These are phyloP conservation scores for Leucania comma DNA, from an alignment of 2,888 invertebrate species.

Conservation along the genomic window DNA sequence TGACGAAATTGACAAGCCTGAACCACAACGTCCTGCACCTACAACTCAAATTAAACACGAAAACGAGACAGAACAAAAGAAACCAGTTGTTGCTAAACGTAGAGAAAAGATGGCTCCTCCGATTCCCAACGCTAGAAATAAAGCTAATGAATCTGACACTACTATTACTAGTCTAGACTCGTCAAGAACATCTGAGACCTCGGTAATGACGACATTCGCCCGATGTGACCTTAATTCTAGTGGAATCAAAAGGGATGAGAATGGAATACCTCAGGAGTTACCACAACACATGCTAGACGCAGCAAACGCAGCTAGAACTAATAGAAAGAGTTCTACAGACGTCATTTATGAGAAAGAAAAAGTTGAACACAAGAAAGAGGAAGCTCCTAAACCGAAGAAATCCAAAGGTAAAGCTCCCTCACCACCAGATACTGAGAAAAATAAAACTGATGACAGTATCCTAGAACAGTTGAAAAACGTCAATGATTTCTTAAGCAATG, in stretches of 20 bases:
- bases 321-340: slow-evolving; percentile 91
- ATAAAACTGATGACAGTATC: slow-evolving; percentile 88
- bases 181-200: slow-evolving; percentile 80
- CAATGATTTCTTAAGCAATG: slow-evolving; percentile 84
- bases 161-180: slow-evolving; percentile 74
- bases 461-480: slow-evolving; percentile 84
- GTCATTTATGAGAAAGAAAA: slow-evolving; percentile 79
- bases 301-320: slow-evolving; percentile 92
- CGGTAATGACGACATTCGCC: slow-evolving; percentile 76
- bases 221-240: slow-evolving; percentile 90
- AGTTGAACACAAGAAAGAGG: slow-evolving; percentile 79
- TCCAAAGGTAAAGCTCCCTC: slow-evolving; percentile 94
- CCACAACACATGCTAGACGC: slow-evolving; percentile 94
- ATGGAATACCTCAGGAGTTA: slow-evolving; percentile 93
- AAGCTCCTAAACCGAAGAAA: slow-evolving; percentile 88
- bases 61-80: slow-evolving; percentile 86
- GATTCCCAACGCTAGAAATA: slow-evolving; percentile 86
- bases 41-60: slow-evolving; percentile 88
- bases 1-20: slow-evolving; percentile 86
- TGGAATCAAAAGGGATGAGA: slow-evolving; percentile 91
- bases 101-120: slow-evolving; percentile 88
- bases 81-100: slow-evolving; percentile 89
- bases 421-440: slow-evolving; percentile 91
- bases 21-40: slow-evolving; percentile 79
- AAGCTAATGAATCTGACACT: slow-evolving; percentile 82